These are phyloP conservation scores for Triplophysa rosa DNA, from an alignment of 2,113 vertebrate genomes.

Conservation along the genomic window DNA sequence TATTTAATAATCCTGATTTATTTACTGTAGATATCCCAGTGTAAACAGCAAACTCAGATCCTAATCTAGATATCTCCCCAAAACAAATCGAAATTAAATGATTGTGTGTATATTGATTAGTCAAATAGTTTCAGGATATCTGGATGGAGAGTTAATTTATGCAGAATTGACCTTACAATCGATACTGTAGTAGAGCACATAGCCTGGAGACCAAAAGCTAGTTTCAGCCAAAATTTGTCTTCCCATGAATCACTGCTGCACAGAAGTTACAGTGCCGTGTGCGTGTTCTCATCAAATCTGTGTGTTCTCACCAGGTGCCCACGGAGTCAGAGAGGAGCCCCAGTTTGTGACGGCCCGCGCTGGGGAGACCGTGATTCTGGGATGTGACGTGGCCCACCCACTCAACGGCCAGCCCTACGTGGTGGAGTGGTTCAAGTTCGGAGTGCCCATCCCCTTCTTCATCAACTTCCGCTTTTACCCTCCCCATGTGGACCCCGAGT, in stretches of 20 bases:
- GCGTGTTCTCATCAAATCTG: not conserved
- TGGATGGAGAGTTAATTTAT: not conserved
- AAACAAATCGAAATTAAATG: not conserved
- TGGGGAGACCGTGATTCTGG: conserved; percentile 91
- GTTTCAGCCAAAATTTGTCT: not conserved
- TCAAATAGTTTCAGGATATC: conserved; percentile 12
- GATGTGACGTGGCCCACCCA: conserved; percentile 93
- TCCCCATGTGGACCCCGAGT: conserved; percentile 96
- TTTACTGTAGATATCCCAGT: not conserved
- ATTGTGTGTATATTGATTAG: conserved; percentile 18
- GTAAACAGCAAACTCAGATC: not conserved
- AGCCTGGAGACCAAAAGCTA: not conserved
- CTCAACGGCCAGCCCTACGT: conserved; percentile 96
- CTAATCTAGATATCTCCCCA: not conserved
- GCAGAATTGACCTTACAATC: conserved; percentile 18
- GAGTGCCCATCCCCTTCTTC: conserved; percentile 98
- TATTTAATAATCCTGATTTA: not conserved
- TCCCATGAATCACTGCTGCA: not conserved
- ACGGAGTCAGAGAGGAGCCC: conserved; percentile 91
- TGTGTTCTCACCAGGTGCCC: conserved; percentile 77
- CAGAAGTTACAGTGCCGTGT: not conserved
- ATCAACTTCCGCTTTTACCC: conserved; percentile 99
- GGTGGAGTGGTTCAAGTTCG: conserved; percentile 99
- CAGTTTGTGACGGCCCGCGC: conserved; percentile 97
- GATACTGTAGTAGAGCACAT: conserved; percentile 11